Base-by-base conservation (phyloP, 2,888 invertebrate genomes). In the Blomia tropicalis region DNA sequence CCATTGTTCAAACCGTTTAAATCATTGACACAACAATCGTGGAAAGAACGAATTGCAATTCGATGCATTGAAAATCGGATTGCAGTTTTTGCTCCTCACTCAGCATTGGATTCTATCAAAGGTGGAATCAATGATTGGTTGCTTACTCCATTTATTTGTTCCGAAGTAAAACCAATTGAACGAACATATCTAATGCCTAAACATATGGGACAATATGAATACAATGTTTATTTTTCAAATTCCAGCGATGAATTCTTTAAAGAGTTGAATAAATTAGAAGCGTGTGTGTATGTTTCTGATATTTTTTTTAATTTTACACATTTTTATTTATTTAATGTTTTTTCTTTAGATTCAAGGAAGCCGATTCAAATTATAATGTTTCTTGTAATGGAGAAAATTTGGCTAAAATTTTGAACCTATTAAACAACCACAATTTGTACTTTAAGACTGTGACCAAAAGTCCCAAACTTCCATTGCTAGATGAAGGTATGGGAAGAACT, bases 61-160 rank as follows among this genome's bases (percentile, higher is more conserved):
- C 79, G 80, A 68, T 86, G 92, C 70, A 75, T 93, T 60, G 84
- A 85, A 71, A 82, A 87, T 65, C 81, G 83, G 64, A 90, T 95
- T 67, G 85, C 88, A 0, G 76, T 95, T 3, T 95, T 86, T 73
- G 91, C 91, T 0, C 93, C 95, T 0, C 95, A 95, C 71, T 93
- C 93, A 0, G 80, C 83, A 51, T 88, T 88, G 81, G 95, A 95
- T 75, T 79, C 83, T 41, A 80, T 87, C 4, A 73, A 76, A 63
- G 85, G 84, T 5, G 93, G 93, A 1, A 85, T 93, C 0, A 92
- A 89, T 71, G 92, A 93, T 73, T 92, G 92, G 91, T 76, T 95
- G n/a, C 82, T 84, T 3, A 78, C 79, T 54, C 80, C 83, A 43
- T 84, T 87, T 66, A 75, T 71, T 2, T 32, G 44, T 4, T 56